Evolutionary conservation across 2,113 vertebrate genomes (phyloP), one percentile per base, ranked within the genome.

Genomic region (Phylloscopus whistleri): DNA sequence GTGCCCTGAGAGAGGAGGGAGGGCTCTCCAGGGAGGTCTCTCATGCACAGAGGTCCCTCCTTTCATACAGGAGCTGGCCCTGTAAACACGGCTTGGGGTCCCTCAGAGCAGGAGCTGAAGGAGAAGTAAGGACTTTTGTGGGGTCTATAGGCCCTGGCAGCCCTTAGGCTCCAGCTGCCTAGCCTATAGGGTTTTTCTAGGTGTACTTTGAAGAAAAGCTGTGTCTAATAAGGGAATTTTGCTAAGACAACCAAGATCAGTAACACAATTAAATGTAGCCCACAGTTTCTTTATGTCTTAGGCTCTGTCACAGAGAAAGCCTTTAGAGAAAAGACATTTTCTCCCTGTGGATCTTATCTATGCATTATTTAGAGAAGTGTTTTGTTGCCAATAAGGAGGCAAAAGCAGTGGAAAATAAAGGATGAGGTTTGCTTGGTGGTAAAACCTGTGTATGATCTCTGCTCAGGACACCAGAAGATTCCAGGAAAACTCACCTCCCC

Each of bases 1-100:
- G 0, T 27, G 17, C 6, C 46, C 16, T 0, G 0, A 8, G 4
- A 60, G 4, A 74, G 60, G 37, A 64, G 49, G 60, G 6, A 89
- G 35, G 10, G 30, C 58, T 77, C 35, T 24, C 49, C 49, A 53
- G 13, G 52, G 52, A 56, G 18, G 9, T 10, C 7, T 44, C 33
- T 28, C 53, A 31, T 1, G 2, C 14, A 77, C 18, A 33, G 6
- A 33, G 33, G 21, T 17, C 9, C 18, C 44, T 55, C 5, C 1
- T 28, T 68, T 46, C 2, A 1, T 9, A 18, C 17, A 33, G 30
- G 9, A 60, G 17, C 41, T 15, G 7, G 4, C 22, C 30, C 22
- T 24, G 18, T 8, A 39, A 73, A 43, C 1, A 1, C 1, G 2
- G 5, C 41, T 35, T 55, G n/a, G 16, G n/a, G 20, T 58, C 70